Evolutionary conservation across 2,888 invertebrate species (phyloP), one percentile per base, ranked within the genome.

Genomic region (Rambutsinella grinnellia): DNA sequence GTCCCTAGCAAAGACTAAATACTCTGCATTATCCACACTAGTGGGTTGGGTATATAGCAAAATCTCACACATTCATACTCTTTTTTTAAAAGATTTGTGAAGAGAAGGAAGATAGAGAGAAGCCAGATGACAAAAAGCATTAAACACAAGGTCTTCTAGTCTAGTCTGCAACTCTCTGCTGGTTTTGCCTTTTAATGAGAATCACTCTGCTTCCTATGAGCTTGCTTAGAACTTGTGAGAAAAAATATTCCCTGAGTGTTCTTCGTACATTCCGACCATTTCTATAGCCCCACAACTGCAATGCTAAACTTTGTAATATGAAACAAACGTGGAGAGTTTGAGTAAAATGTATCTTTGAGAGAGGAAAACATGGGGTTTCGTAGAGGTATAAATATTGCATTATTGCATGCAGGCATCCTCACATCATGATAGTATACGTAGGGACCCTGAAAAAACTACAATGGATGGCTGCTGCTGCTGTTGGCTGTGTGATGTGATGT

Each of bases 361-460:
- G 36, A 36, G 36, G 13, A 36, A 36, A 36, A 36, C n/a, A n/a
- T n/a, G n/a, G n/a, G n/a, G n/a, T n/a, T n/a, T n/a, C n/a, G n/a
- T n/a, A 36, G 13, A 36, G 13, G 13, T 36, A 36, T 36, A 36
- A 8, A 36, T 36, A 8, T 36, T 36, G 36, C 36, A 5, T 36
- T n/a, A n/a, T n/a, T n/a, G n/a, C n/a, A n/a, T n/a, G 36, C 36
- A 36, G 36, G 36, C 6, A 36, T 36, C 6, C 13, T 8, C 13
- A 36, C 36, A 36, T 5, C 36, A 5, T 36, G 5, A 8, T 36
- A 36, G 13, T 36, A 13, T 13, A 36, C 36, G 36, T 36, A 36
- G 28, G 57, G 57, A 28, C 57, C 57, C 57, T 57, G 57, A 57
- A 57, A 36, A 26, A 27, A 57, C 26, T 26, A 57, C 57, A 57